Conservation (phyloP, 2,888 invertebrate genomes). For the Xylota segnis region DNA sequence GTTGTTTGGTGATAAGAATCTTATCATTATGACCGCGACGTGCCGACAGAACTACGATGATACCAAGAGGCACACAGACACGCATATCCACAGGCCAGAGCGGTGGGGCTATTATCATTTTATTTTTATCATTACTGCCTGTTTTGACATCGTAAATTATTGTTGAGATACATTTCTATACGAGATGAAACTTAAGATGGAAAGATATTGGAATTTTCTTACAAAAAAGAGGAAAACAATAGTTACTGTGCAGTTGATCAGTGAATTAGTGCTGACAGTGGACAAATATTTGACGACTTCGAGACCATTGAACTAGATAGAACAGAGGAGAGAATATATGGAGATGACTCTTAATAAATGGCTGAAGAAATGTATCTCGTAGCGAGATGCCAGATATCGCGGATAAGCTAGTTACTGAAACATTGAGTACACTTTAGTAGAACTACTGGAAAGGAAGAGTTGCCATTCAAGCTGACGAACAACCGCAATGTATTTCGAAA, state of each 20-base stretch:
- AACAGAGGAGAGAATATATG: background rate
- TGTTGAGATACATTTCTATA: constrained; percentile 72
- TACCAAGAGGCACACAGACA: constrained; percentile 21
- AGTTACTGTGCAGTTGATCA: constrained; percentile 19
- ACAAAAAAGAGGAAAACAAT: constrained; percentile 21
- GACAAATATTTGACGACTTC: constrained; percentile 22
- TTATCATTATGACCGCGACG: constrained; percentile 76
- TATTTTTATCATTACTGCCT: constrained; percentile 75
- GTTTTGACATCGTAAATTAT: constrained; percentile 77
- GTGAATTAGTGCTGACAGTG: constrained; percentile 2
- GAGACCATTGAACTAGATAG: constrained; percentile 6
- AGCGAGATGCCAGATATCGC: too few relatives aligned
- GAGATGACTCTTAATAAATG: background rate
- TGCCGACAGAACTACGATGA: constrained; percentile 67
- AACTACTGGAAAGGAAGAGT: too few relatives aligned
- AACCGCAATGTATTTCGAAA: too few relatives aligned
- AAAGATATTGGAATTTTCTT: constrained; percentile 34
- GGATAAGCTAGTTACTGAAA: too few relatives aligned
- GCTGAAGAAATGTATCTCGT: too few relatives aligned
- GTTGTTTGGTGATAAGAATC: constrained; percentile 71
- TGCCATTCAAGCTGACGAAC: too few relatives aligned
- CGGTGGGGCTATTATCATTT: constrained; percentile 69
- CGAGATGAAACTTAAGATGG: constrained; percentile 57
- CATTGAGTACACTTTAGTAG: too few relatives aligned
- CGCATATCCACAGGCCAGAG: constrained; percentile 11